Evolutionary conservation across 2,888 invertebrate genomes (phyloP), one percentile per base, ranked within the genome.

Genomic region (Dryocosmus kuriphilus): DNA sequence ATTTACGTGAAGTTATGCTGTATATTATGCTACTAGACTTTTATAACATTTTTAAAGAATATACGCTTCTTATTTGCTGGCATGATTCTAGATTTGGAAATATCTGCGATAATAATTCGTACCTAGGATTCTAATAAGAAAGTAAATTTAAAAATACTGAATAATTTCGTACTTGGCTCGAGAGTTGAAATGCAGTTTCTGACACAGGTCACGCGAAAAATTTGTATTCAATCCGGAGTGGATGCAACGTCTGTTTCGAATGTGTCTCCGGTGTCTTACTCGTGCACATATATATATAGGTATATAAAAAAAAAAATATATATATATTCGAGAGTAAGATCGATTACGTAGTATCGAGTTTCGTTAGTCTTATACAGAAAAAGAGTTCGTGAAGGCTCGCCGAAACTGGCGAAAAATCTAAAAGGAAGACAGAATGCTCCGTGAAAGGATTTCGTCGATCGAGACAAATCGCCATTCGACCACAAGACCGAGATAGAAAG

Each of bases 181-280:
- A 46, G 30, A 46, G 46, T 30, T 67, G 67, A 41, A 67, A 67
- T 51, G 67, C 30, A 46, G 67, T 46, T 67, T 67, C 67, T 67
- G 67, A 67, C 67, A 67, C 67, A 67, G 67, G 67, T 67, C 67
- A 67, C 67, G 67, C 67, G 67, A 67, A 67, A 67, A 67, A 67
- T 67, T 67, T 67, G 67, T 67, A 67, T 67, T 67, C 67, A n/a
- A 67, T 67, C 30, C 46, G 46, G 46, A 67, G 46, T 51, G 27
- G 46, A 51, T 67, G 46, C 46, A 67, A 67, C 67, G 65, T 65
- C 65, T 65, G 65, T 41, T 67, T 16, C 27, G 67, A 51, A 46
- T 67, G n/a, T 46, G 46, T 46, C 67, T 30, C n/a, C 27, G 30
- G 67, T 67, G 67, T 67, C 46, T 67, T 67, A 67, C 67, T 67